Evolutionary conservation across 1,140 invertebrate species (phyloP).

Genomic region (Colletes latitarsis): DNA sequence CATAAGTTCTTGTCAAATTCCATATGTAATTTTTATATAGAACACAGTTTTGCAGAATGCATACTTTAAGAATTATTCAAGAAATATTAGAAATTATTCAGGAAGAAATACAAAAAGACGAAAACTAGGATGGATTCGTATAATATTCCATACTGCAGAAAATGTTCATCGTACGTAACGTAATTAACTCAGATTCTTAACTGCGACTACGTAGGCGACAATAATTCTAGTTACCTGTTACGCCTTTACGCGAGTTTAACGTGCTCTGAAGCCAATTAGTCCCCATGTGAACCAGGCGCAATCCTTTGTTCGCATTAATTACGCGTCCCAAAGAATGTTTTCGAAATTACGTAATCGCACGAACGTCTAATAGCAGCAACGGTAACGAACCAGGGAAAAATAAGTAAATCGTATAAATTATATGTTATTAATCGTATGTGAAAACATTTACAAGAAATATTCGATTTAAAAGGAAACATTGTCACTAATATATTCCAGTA

Average conservation of each 20-base stretch:
- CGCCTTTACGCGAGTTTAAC: constrained; percentile 35
- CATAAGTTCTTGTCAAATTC: no score
- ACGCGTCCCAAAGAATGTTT: constrained; percentile 7
- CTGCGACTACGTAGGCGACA: neutral
- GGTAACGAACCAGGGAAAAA: neutral
- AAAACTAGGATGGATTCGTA: neutral
- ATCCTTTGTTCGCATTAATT: constrained; percentile 37
- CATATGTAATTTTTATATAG: no score
- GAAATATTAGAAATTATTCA: neutral
- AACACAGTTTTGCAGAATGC: no score
- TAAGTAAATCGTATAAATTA: neutral
- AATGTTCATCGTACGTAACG: constrained; percentile 13
- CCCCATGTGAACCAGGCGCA: constrained; percentile 3
- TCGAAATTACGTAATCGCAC: neutral
- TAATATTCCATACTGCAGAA: neutral
- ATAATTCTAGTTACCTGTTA: constrained; percentile 45
- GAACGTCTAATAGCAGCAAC: no score
- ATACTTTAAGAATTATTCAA: no score
- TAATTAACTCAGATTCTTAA: constrained; percentile 49
- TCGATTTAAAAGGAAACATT: no score
- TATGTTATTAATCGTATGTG: no score
- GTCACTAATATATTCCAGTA: no score
- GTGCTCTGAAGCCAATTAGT: constrained; percentile 44
- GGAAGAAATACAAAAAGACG: neutral
- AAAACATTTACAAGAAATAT: no score